A percentile compares a stretch with the other conserved stretches of the same genome.
These are phyloP conservation scores for Euclidia mi DNA, from an alignment of 2,888 invertebrate genomes.

Conservation along the genomic window DNA sequence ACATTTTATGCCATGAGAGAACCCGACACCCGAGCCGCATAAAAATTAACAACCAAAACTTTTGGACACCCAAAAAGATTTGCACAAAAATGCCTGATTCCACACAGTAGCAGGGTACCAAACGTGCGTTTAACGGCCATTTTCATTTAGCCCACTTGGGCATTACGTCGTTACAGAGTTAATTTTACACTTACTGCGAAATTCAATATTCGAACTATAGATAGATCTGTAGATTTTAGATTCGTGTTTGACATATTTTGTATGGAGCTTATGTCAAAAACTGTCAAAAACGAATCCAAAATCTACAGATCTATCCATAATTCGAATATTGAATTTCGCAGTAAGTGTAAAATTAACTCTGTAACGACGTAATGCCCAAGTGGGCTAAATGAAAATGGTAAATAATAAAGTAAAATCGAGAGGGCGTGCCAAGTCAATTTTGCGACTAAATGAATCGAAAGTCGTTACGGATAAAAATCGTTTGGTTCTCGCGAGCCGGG, in stretches of 20 bases:
- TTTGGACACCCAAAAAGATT: conserved; percentile 38
- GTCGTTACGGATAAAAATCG: conserved; percentile 62
- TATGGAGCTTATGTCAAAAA: too few species aligned
- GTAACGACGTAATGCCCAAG: conserved; percentile 59
- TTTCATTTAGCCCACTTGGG: too few species aligned
- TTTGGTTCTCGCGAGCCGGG: conserved; percentile 38
- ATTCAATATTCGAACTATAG: too few species aligned
- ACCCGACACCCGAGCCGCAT: conserved; percentile 30
- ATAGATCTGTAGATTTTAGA: too few species aligned
- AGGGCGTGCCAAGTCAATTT: conserved; percentile 68
- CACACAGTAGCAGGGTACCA: conserved; percentile 34
- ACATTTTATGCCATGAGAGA: conserved; percentile 28
- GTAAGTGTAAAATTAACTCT: conserved; percentile 60
- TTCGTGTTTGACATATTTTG: too few species aligned
- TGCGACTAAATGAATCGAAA: conserved; percentile 68
- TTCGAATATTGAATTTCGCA: too few species aligned
- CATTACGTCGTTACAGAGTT: too few species aligned
- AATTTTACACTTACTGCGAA: too few species aligned
- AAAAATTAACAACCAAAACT: conserved; percentile 44
- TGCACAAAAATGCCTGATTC: conserved; percentile 38
- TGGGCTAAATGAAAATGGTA: conserved; percentile 68
- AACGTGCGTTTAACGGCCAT: conserved; percentile 51
- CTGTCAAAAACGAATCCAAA: too few species aligned
- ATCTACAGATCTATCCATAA: too few species aligned
- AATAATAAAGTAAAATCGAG: conserved; percentile 68